phyloP scores from a whole-genome alignment of 2,113 vertebrate genomes.

The Passer domesticus region DNA sequence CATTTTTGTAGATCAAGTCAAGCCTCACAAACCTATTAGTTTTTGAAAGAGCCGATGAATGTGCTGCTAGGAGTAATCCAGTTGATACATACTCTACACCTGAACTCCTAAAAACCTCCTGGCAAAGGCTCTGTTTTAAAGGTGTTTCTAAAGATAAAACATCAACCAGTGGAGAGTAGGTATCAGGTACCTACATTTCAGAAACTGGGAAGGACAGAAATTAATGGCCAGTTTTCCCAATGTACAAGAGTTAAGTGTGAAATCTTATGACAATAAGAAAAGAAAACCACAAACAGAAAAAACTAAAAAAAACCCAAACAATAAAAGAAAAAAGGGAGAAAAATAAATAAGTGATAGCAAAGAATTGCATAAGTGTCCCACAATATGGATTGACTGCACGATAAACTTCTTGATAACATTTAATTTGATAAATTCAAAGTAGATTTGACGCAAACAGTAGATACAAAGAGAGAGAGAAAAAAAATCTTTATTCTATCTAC shows the following conservation, averaged over 20 bases:
- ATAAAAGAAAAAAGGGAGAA: background rate
- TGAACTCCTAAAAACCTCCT: background rate
- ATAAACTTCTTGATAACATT: background rate
- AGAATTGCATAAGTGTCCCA: background rate
- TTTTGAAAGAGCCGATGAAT: background rate
- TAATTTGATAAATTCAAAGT: background rate
- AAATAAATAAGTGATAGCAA: background rate
- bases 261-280: background rate
- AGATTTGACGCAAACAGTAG: background rate
- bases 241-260: background rate
- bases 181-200: background rate
- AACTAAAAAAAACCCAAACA: background rate
- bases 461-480: fast-evolving
- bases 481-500: background rate
- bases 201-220: background rate
- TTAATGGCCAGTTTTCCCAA: background rate
- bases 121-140: background rate
- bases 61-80: background rate
- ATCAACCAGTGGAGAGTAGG: background rate
- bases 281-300: background rate
- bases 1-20: background rate
- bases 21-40: background rate
- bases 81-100: background rate
- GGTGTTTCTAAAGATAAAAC: background rate
- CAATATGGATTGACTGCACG: background rate